These are phyloP conservation scores for Rotaria magnacalcarata DNA, from an alignment of 2,888 invertebrate genomes.

Conservation along the genomic window DNA sequence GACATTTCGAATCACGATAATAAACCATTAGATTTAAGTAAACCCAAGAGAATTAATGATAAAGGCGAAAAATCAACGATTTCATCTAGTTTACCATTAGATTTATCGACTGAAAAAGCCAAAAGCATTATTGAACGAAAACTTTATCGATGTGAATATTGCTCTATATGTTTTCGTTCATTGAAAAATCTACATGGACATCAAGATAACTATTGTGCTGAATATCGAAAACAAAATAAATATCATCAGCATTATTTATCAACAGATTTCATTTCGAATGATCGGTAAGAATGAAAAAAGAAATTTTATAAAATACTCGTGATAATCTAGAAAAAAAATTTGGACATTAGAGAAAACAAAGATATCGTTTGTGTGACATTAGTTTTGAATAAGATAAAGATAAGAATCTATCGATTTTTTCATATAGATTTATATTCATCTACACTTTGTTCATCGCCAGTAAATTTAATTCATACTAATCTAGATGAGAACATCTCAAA, in stretches of 20 bases:
- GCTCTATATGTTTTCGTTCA: constrained; percentile 89
- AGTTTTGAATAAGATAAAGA: too few species aligned
- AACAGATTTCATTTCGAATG: too few species aligned
- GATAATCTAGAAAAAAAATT: too few species aligned
- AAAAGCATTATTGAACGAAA: not conserved
- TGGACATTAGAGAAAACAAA: too few species aligned
- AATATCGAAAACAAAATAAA: constrained; percentile 64
- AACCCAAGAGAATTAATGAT: not conserved
- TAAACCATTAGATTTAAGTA: constrained; percentile 34
- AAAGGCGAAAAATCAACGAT: not conserved
- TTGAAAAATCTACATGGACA: constrained; percentile 87
- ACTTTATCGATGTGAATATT: constrained; percentile 73
- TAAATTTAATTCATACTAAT: too few species aligned
- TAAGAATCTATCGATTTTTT: too few species aligned
- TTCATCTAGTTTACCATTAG: not conserved
- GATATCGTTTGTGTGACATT: too few species aligned
- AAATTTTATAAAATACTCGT: too few species aligned
- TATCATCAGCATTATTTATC: not conserved
- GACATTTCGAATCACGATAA: not conserved
- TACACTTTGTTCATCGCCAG: too few species aligned
- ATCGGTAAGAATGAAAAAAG: not conserved
- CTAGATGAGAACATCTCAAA: too few species aligned
- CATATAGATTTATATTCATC: too few species aligned
- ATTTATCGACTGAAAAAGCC: constrained; percentile 55
- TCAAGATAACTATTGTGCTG: constrained; percentile 86